Percentiles rank a stretch among this genome's conserved stretches.
These are phyloP conservation scores for Oryzias sinensis DNA, from an alignment of 2,797 vertebrate genomes.

Conservation along the genomic window DNA sequence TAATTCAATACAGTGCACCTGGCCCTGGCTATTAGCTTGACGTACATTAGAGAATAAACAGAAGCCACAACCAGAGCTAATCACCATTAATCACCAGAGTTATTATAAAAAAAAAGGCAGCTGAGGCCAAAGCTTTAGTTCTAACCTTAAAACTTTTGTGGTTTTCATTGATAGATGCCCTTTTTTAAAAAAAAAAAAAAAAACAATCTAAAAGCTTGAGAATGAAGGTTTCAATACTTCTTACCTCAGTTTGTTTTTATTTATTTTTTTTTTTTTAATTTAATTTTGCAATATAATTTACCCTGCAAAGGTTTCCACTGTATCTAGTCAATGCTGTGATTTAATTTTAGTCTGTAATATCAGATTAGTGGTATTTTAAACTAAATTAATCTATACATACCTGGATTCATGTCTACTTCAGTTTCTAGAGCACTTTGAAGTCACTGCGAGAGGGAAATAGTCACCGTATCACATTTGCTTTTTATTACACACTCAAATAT, in stretches of 20 bases:
- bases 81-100: constrained; percentile 28
- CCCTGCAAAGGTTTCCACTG: constrained; percentile 7
- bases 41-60: constrained; percentile 59
- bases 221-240: not conserved
- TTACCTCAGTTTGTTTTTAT: not conserved
- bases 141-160: constrained; percentile 6
- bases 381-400: no score
- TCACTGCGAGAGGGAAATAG: constrained; percentile 39
- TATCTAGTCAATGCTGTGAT: constrained; percentile 24
- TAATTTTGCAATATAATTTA: not conserved
- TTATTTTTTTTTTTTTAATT: not conserved
- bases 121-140: not conserved
- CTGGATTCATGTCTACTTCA: constrained; percentile 14
- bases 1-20: constrained; percentile 55
- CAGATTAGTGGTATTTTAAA: no score
- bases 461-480: constrained; percentile 60
- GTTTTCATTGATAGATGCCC: no score
- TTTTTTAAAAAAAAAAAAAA: no score
- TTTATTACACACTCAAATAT: constrained; percentile 78
- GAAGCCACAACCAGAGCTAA: constrained; percentile 29
- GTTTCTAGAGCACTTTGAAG: constrained; percentile 44
- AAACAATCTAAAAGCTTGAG: no score
- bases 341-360: not conserved
- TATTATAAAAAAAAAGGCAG: constrained; percentile 26
- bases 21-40: constrained; percentile 55